phyloP scores from a whole-genome alignment of 2,113 vertebrate species.

The Micronycteris hirsuta region DNA sequence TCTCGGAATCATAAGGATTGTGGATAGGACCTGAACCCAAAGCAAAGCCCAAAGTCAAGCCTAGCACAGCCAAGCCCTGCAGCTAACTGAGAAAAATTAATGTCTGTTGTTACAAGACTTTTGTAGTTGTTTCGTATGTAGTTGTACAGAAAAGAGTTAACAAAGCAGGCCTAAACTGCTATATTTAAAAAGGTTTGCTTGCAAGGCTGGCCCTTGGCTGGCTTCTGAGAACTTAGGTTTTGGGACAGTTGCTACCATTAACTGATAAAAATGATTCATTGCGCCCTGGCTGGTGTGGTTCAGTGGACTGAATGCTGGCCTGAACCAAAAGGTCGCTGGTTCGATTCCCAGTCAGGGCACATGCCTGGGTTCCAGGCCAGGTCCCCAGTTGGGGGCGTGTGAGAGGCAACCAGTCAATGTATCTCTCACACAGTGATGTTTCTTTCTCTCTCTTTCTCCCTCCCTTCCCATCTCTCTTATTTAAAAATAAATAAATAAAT shows the following conservation, averaged over 20 bases:
- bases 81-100: neutral
- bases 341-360: no score
- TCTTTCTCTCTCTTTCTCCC: no score
- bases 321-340: no score
- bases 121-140: neutral
- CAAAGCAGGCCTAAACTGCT: neutral
- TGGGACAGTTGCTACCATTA: neutral
- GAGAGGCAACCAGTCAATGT: no score
- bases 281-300: no score
- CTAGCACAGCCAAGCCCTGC: neutral
- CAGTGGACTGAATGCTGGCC: no score
- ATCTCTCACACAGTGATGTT: no score
- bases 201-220: neutral
- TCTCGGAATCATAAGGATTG: neutral
- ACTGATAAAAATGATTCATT: neutral
- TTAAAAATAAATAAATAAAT: no score
- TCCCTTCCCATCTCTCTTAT: no score
- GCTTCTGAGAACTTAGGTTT: neutral
- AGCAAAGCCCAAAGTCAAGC: neutral
- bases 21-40: neutral
- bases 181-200: neutral
- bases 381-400: no score
- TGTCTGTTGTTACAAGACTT: neutral
- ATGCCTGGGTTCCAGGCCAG: no score
- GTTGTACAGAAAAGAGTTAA: slow-evolving; percentile 16